phyloP scores from a whole-genome alignment of 2,888 invertebrate species.

The Drosophila paranaensis region DNA sequence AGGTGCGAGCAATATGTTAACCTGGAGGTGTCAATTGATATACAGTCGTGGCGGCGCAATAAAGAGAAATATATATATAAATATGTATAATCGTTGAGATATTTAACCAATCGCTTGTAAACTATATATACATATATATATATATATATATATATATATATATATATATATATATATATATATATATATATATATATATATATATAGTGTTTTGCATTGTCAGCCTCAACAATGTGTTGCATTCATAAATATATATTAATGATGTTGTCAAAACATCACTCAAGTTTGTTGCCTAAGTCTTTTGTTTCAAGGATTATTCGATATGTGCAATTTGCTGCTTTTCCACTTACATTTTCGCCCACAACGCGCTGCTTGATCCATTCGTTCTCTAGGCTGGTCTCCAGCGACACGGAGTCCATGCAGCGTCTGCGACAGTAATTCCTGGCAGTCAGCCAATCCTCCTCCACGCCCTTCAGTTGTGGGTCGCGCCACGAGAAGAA shows the following conservation, averaged over 20 bases:
- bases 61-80: constrained; percentile 1
- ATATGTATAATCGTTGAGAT: constrained; percentile 18
- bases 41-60: constrained; percentile 15
- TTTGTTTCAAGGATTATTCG: constrained; percentile 11
- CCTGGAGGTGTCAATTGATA: constrained; percentile 17
- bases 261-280: no score
- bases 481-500: constrained; percentile 95
- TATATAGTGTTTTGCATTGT: no score
- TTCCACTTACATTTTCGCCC: constrained; percentile 89
- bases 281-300: constrained; percentile 20
- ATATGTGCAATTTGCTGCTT: no score
- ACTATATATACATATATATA: no score
- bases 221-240: neutral
- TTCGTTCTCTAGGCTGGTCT: constrained; percentile 94
- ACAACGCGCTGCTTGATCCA: constrained; percentile 93
- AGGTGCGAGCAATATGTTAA: neutral
- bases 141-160: no score
- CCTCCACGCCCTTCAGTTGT: constrained; percentile 89
- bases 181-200: no score
- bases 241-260: no score
- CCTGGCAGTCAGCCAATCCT: constrained; percentile 93
- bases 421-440: constrained; percentile 95
- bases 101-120: no score
- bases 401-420: constrained; percentile 95
- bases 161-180: no score